Evolutionary conservation across 2,797 vertebrate genomes (phyloP).

Genomic region (Acipenser ruthenus): DNA sequence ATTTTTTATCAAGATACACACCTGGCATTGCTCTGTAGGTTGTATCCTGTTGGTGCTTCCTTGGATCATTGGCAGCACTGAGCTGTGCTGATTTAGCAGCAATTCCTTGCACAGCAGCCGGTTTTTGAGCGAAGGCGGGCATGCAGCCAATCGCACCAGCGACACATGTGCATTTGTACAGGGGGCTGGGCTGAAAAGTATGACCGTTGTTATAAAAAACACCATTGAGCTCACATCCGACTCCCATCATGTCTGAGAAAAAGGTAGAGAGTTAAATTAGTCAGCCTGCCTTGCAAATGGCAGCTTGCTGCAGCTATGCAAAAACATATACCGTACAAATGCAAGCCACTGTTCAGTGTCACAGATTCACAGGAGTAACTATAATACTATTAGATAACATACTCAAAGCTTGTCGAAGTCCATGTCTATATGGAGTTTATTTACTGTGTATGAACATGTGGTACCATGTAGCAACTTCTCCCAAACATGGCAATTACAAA

Average conservation of each 20-base stretch:
- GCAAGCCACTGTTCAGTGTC: no score
- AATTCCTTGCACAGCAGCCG: slow-evolving; percentile 27
- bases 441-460: no score
- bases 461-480: no score
- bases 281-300: no score
- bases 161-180: slow-evolving; percentile 87
- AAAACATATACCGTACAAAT: no score
- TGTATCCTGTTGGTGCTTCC: slow-evolving; percentile 60
- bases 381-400: no score
- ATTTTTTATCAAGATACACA: slow-evolving; percentile 46
- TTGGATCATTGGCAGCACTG: slow-evolving; percentile 35
- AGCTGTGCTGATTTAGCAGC: slow-evolving; percentile 38
- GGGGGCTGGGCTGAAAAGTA: slow-evolving; percentile 74
- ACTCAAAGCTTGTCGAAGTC: no score
- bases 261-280: not conserved
- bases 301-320: no score
- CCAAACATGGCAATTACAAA: no score
- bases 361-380: no score
- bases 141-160: slow-evolving; percentile 86
- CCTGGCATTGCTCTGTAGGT: slow-evolving; percentile 75
- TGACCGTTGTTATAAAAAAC: slow-evolving; percentile 80
- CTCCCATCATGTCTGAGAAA: slow-evolving; percentile 75
- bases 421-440: no score
- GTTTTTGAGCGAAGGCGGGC: slow-evolving; percentile 67
- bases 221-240: slow-evolving; percentile 86